Evolutionary conservation across 2,797 vertebrate species (phyloP), one percentile per base, ranked within the genome.

Genomic region (Tenualosa ilisha): DNA sequence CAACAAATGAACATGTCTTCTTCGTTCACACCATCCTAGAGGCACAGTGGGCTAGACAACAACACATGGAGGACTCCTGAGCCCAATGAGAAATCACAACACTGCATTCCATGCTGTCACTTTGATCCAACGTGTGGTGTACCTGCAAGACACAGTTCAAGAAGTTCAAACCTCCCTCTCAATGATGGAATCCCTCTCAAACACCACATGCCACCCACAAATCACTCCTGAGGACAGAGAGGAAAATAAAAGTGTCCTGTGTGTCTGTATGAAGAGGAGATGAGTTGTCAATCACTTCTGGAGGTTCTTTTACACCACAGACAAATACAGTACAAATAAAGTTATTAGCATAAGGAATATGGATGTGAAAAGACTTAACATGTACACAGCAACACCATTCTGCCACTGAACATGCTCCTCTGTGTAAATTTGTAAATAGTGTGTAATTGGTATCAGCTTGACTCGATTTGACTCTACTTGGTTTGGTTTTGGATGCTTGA

Each of bases 141-240:
- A 79, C 72, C 72, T 79, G 72, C 37, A 79, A 79, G 81, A 51
- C 51, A 82, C 31, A 56, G 54, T 53, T 53, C 50, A 82, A 82
- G 53, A 82, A 82, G 53, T 51, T 51, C 46, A 82, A 82, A 82
- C 50, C 72, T 43, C 72, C 72, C 65, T 68, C 83, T 79, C 40
- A 43, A 6, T 79, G 40, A 79, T 17, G 6, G 40, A 79, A 46
- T 79, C 37, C 40, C 20, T 79, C 72, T 79, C 72, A 79, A 79
- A 40, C 37, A 79, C 72, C 43, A 15, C 40, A 43, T 15, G 46
- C 72, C 17, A 40, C 6, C 72, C 17, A 46, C 40, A 46, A 79
- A 43, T 79, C 72, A 43, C 15, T 24, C 6, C 40, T 40, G 37
- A 22, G 37, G 4, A 43, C 5, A 43, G 72, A 15, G 17, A 17